A percentile compares a stretch with the other conserved stretches of the same genome.
Evolutionary conservation across 2,888 invertebrate species (phyloP).

Genomic region (Agrotis segetum): DNA sequence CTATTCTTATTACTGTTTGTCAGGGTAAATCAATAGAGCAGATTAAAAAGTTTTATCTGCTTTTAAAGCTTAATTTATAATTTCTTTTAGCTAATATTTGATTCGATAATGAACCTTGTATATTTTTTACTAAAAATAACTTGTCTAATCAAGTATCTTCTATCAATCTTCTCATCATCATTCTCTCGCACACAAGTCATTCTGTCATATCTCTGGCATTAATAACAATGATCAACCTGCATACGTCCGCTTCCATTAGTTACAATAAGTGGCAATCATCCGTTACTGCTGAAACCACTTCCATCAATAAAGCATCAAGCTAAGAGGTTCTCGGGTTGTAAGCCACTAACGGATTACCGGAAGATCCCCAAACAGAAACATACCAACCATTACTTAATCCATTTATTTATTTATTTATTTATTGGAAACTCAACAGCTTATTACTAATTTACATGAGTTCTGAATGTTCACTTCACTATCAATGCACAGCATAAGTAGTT

Average conservation of each 20-base stretch:
- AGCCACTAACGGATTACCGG: constrained; percentile 16
- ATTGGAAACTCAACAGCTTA: too few relatives aligned
- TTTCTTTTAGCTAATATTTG: too few relatives aligned
- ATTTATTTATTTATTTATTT: too few relatives aligned
- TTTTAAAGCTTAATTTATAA: too few relatives aligned
- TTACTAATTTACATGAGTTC: too few relatives aligned
- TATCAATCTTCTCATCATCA: too few relatives aligned
- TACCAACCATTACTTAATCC: constrained; percentile 16
- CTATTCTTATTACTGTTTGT: neutral
- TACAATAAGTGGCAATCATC: constrained; percentile 20
- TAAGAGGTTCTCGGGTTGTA: constrained; percentile 6
- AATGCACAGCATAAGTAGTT: too few relatives aligned
- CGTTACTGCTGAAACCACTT: constrained; percentile 27
- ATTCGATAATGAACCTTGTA: neutral
- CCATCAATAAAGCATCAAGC: constrained; percentile 25
- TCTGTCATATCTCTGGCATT: neutral
- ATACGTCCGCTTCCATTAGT: constrained; percentile 26
- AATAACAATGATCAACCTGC: neutral
- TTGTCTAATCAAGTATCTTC: neutral
- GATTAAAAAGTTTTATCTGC: neutral
- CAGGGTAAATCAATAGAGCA: too few relatives aligned
- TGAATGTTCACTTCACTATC: too few relatives aligned
- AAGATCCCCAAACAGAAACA: constrained; percentile 1
- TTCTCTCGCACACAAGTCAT: neutral
- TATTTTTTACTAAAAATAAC: neutral